phyloP scores from a whole-genome alignment of 1,140 invertebrate species.

The Sycobia sp. region DNA sequence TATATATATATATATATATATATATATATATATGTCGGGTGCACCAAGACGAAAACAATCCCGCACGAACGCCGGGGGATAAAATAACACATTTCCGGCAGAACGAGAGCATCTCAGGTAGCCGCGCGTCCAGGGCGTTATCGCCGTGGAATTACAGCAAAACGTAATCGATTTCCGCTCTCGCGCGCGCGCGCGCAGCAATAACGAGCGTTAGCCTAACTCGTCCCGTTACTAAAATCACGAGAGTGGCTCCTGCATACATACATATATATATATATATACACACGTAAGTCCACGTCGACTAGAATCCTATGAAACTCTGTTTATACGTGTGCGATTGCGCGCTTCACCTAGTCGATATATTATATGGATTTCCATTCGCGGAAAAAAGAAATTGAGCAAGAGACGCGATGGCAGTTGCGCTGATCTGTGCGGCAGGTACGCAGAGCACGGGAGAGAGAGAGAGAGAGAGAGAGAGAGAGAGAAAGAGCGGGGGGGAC shows the following conservation, averaged over 20 bases:
- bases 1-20: too few relatives aligned
- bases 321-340: too few relatives aligned
- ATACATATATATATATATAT: too few relatives aligned
- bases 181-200: too few relatives aligned
- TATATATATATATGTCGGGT: too few relatives aligned
- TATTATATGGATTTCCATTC: too few relatives aligned
- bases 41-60: not conserved
- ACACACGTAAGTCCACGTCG: too few relatives aligned
- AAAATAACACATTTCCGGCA: slow-evolving; percentile 17
- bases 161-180: slow-evolving; percentile 29
- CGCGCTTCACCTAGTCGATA: too few relatives aligned
- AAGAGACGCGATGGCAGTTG: slow-evolving; percentile 1
- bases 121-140: not conserved
- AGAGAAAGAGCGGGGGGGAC: not conserved
- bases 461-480: not conserved
- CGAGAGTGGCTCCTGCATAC: slow-evolving; percentile 3
- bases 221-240: slow-evolving; percentile 34
- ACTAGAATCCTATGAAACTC: too few relatives aligned
- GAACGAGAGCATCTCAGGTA: not conserved
- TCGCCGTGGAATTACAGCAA: not conserved
- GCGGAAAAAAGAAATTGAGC: slow-evolving; percentile 27
- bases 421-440: not conserved
- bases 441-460: not conserved
- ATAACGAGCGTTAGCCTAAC: slow-evolving; percentile 32
- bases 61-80: not conserved